phyloP scores from a whole-genome alignment of 2,113 vertebrate genomes.

The Chaetodon auriga region DNA sequence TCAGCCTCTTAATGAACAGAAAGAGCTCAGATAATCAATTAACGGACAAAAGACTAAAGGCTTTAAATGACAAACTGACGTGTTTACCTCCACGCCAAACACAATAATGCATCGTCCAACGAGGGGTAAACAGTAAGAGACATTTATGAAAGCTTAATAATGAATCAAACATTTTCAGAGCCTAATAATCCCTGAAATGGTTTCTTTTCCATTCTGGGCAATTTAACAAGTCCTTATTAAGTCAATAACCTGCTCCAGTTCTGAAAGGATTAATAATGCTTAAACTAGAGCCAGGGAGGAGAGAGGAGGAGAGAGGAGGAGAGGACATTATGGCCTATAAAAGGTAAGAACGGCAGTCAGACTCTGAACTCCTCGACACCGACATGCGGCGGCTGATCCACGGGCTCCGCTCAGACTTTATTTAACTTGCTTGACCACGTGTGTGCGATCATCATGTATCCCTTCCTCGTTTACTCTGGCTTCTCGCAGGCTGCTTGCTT shows the following conservation, averaged over 20 bases:
- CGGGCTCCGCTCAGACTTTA: conserved; percentile 39
- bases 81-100: background rate
- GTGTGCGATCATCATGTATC: conserved; percentile 24
- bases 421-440: conserved; percentile 19
- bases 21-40: conserved; percentile 7
- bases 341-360: conserved; percentile 57
- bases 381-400: conserved; percentile 32
- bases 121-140: background rate
- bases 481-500: conserved; percentile 1
- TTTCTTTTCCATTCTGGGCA: conserved; percentile 3
- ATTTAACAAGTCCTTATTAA: conserved; percentile 41
- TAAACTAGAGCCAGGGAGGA: conserved; percentile 9
- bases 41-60: background rate
- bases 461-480: conserved; percentile 29
- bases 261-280: conserved; percentile 27
- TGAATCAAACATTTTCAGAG: background rate
- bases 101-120: background rate
- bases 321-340: conserved; percentile 52
- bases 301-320: background rate
- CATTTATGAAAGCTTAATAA: background rate
- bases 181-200: background rate
- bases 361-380: conserved; percentile 18
- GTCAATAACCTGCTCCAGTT: conserved; percentile 9
- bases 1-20: background rate
- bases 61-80: background rate